Base-by-base conservation (phyloP, 2,113 vertebrate genomes). In the Xenotilapia flavipinnis region DNA sequence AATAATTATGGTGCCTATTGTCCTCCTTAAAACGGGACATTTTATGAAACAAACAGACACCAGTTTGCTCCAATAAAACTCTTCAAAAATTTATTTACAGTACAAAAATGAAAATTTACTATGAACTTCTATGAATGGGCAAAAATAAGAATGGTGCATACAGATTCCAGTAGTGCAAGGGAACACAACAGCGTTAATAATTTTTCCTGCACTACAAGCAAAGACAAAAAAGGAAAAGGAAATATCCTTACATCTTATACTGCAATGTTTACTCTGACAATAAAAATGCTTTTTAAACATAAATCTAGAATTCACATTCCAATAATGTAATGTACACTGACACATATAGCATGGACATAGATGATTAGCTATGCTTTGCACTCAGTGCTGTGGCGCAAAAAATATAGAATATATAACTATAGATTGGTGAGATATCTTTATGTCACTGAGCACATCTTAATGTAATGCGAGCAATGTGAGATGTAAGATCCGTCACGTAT, bases 81-180 rank as follows among this genome's bases (percentile, higher is more conserved):
- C 45, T 19, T 4, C 7, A 36, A 85, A 89, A 79, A 82, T 87
- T 96, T 96, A 96, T 96, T 96, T 92, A 96, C 92, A 96, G 86
- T 95, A 96, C 87, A 95, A 94, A 95, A 95, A 91, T 87, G 75
- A 54, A 94, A 79, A 80, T 79, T 89, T 60, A 89, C 82, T 83
- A 92, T 82, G 42, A 88, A 85, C 83, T 65, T 55, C 62, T 86
- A 38, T 31, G 31, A 83, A 82, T 47, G 81, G 45, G 80, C 11
- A 75, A 93, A 94, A 89, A 91, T 79, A 90, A 49, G 42, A 83
- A 81, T 36, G 5, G 14, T 80, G 23, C 86, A 70, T 85, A 90
- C 53, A 89, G 60, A 84, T 40, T 82, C 53, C 23, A 58, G 65
- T 23, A 26, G 33, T 80, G 45, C 79, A 80, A 86, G 70, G 42